Evolutionary conservation across 2,797 vertebrate species (phyloP), one percentile per base, ranked within the genome.

Genomic region (Megalops cyprinoides): DNA sequence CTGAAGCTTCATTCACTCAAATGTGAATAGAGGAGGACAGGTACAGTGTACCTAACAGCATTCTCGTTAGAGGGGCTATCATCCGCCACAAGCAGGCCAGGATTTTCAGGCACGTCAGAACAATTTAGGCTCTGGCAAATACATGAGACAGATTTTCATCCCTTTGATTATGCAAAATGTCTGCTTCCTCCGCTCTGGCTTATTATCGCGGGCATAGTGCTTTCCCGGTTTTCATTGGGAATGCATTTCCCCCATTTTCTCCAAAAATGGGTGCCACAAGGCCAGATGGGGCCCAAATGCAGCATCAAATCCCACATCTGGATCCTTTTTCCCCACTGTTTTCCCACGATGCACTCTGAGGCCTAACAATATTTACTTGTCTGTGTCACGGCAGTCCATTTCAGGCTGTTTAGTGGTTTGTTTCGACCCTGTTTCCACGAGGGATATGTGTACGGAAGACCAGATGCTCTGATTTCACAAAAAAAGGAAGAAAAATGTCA

Each of bases 401-500:
- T 84, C 79, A 82, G 84, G 84, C 83, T 48, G 87, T 83, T 74
- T 87, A 88, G 90, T 86, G 86, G 84, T 88, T 89, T 87, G 86
- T 88, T 91, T 89, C 86, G 31, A 90, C 85, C 84, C 84, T 83
- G 89, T 90, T 90, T 91, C 87, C 88, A 88, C 87, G 81, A 87
- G 87, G 86, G 90, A 90, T 88, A 83, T 56, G 3, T 87, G 79
- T 48, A 79, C 74, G 82, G 79, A 82, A 86, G 85, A 88, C 87
- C 88, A 92, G 89, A 92, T 90, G 89, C 89, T 89, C 88, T 88
- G 87, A 88, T 91, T 90, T 87, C 84, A 87, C 80, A 79, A 34
- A 75, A 62, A 62, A 60, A 48, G 28, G 77, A 31, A 37, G 51
- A 65, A 37, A 81, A 28, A 56, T 67, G 51, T 77, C 20, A 76